phyloP scores from a whole-genome alignment of 1,140 invertebrate species.

The Phymastichus coffea region DNA sequence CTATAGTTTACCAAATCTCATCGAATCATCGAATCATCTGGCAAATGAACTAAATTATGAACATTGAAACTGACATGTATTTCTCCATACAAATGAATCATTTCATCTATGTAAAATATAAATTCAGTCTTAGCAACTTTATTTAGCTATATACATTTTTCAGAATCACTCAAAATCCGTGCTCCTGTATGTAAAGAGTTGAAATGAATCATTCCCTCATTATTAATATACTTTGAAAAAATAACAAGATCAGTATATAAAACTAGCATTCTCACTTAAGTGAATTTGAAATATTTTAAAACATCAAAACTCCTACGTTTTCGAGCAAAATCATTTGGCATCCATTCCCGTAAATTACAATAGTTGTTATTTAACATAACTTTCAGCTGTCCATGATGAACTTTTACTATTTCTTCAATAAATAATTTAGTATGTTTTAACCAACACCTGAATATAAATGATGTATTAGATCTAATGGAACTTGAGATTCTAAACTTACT shows the following conservation, averaged over 20 bases:
- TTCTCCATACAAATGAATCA: conserved; percentile 27
- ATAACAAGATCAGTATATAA: conserved; percentile 53
- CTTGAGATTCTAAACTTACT: too few species aligned
- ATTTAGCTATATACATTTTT: background rate
- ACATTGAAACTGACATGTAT: conserved; percentile 33
- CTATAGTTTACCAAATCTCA: conserved; percentile 21
- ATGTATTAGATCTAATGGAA: background rate
- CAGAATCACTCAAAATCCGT: conserved; percentile 8
- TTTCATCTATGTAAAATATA: conserved; percentile 28
- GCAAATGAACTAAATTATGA: conserved; percentile 33
- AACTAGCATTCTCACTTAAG: conserved; percentile 53
- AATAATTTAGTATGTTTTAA: background rate
- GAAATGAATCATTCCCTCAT: conserved; percentile 50
- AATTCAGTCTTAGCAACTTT: conserved; percentile 22
- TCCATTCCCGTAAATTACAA: too few species aligned
- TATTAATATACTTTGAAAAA: too few species aligned
- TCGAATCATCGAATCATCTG: conserved; percentile 21
- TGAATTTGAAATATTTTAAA: conserved; percentile 28
- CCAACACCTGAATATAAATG: background rate
- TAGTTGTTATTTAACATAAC: too few species aligned
- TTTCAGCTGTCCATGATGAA: background rate
- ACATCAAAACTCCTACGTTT: conserved; percentile 46
- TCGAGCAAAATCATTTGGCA: conserved; percentile 48
- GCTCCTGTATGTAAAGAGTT: conserved; percentile 17
- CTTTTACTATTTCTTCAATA: background rate